phyloP scores from a whole-genome alignment of 1,140 invertebrate genomes.

The Drosophila pseudoananassae region DNA sequence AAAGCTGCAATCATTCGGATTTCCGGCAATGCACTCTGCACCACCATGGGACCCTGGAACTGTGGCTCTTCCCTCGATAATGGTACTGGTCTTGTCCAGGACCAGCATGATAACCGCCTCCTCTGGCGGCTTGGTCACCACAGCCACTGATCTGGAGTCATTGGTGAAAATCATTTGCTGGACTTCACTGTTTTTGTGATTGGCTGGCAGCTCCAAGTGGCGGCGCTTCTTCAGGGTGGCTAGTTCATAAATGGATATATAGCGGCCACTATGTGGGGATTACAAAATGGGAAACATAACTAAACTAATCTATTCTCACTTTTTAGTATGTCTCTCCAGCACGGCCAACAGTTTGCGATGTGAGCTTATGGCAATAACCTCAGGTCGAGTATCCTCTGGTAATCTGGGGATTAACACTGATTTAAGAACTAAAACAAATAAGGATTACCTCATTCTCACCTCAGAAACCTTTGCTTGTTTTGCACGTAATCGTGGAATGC shows the following conservation, averaged over 20 bases:
- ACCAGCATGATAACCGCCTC: slow-evolving; percentile 90
- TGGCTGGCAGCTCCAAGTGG: slow-evolving; percentile 85
- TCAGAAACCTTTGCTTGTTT: slow-evolving; percentile 85
- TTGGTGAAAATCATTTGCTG: slow-evolving; percentile 89
- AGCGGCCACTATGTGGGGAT: slow-evolving; percentile 43
- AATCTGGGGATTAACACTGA: slow-evolving; percentile 29
- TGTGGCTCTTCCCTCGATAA: slow-evolving; percentile 87
- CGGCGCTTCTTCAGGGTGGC: slow-evolving; percentile 86
- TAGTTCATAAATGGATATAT: slow-evolving; percentile 86
- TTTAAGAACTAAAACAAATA: not conserved
- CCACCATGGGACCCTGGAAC: slow-evolving; percentile 84
- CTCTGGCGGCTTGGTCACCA: slow-evolving; percentile 89
- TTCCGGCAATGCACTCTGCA: slow-evolving; percentile 83
- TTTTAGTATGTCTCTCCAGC: slow-evolving; percentile 60
- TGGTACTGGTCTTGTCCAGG: slow-evolving; percentile 91
- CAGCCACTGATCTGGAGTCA: slow-evolving; percentile 89
- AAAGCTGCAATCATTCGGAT: slow-evolving; percentile 89
- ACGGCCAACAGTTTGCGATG: slow-evolving; percentile 78
- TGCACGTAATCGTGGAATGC: slow-evolving; percentile 86
- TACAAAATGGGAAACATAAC: not conserved
- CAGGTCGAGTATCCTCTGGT: slow-evolving; percentile 66
- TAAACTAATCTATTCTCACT: slow-evolving; percentile 36
- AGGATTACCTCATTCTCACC: not conserved
- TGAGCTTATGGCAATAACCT: slow-evolving; percentile 72
- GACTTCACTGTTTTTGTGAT: slow-evolving; percentile 85